Percentiles rank a stretch among this genome's conserved stretches.
Conservation (phyloP, 2,888 invertebrate species). For the Acleris sparsana region DNA sequence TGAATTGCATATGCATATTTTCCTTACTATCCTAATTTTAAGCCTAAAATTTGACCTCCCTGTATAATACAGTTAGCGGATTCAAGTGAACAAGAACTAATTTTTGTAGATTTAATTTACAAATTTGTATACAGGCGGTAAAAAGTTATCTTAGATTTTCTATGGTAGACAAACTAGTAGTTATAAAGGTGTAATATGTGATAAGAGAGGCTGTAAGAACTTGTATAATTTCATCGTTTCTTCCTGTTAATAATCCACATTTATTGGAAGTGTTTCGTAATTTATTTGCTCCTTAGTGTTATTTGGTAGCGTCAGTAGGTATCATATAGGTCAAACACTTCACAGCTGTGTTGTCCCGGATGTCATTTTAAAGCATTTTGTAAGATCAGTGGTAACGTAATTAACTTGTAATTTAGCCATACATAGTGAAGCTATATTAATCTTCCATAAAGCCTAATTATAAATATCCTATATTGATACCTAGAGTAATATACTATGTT, state of each 20-base stretch:
- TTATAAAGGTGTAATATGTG: conserved; percentile 76
- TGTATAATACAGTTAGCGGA: conserved; percentile 60
- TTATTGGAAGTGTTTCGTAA: conserved; percentile 32
- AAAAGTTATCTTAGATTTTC: conserved; percentile 79
- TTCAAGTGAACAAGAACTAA: conserved; percentile 58
- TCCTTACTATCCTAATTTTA: conserved; percentile 52
- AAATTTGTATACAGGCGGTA: conserved; percentile 74
- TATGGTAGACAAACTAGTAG: conserved; percentile 77
- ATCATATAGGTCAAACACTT: conserved; percentile 70
- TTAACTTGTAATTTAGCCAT: conserved; percentile 52
- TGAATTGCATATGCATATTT: conserved; percentile 63
- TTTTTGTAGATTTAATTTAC: conserved; percentile 73
- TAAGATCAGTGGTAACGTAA: conserved; percentile 61
- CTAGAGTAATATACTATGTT: conserved; percentile 57
- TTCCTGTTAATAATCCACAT: conserved; percentile 54
- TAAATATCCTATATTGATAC: conserved; percentile 74
- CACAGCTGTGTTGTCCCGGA: conserved; percentile 44
- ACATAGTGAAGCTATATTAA: conserved; percentile 56
- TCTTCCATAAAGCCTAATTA: conserved; percentile 65
- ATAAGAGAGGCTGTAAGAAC: conserved; percentile 82
- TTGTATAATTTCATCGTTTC: conserved; percentile 65
- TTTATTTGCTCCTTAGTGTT: conserved; percentile 60
- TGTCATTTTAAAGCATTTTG: conserved; percentile 69
- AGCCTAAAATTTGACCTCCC: conserved; percentile 61
- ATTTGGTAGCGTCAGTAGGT: conserved; percentile 55